phyloP scores from a whole-genome alignment of 2,113 vertebrate species.

The Sphaerodactylus townsendi region DNA sequence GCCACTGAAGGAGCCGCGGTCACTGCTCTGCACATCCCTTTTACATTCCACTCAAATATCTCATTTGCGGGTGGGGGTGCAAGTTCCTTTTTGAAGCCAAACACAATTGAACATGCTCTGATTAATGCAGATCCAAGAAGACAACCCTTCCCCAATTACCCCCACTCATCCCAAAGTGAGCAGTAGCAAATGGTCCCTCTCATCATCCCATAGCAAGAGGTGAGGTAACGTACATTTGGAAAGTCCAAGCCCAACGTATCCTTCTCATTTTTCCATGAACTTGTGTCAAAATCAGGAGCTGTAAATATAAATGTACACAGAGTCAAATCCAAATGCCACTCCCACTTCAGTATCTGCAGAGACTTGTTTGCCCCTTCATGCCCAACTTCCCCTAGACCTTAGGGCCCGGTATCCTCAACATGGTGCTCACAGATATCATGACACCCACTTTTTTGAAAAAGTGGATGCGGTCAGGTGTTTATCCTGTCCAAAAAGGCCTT shows the following conservation, averaged over 20 bases:
- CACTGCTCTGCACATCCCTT: neutral
- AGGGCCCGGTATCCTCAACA: too few species aligned
- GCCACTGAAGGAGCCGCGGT: neutral
- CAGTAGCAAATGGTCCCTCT: neutral
- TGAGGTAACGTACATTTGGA: slow-evolving; percentile 76
- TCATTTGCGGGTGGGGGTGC: too few species aligned
- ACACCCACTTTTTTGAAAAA: too few species aligned
- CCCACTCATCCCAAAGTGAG: neutral
- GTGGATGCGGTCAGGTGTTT: too few species aligned
- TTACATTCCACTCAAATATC: neutral
- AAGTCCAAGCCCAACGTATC: slow-evolving; percentile 80
- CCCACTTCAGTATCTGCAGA: neutral
- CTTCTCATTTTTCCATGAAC: slow-evolving; percentile 80
- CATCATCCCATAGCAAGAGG: neutral
- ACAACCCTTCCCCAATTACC: neutral
- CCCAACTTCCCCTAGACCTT: neutral
- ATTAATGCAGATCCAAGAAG: neutral
- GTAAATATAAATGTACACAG: neutral
- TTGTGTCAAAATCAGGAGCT: slow-evolving; percentile 78
- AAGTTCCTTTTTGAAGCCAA: neutral
- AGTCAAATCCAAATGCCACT: neutral
- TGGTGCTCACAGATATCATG: too few species aligned
- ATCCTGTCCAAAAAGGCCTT: too few species aligned
- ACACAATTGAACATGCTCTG: too few species aligned
- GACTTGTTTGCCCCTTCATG: neutral